These are phyloP conservation scores for Canis aureus DNA, from an alignment of 2,113 vertebrate species.

Conservation along the genomic window DNA sequence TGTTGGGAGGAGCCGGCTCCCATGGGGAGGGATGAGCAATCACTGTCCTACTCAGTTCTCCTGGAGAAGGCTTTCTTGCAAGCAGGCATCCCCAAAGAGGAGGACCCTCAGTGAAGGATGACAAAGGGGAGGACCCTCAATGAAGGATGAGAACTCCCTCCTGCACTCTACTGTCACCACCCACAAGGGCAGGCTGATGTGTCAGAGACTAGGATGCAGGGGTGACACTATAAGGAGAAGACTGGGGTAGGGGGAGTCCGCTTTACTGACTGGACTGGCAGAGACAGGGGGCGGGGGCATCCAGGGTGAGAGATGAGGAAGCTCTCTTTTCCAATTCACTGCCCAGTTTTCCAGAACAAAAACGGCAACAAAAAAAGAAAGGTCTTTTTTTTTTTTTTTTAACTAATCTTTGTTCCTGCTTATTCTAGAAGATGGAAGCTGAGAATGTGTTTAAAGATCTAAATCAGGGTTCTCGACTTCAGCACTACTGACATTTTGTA, in stretches of 20 bases:
- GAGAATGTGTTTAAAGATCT: neutral
- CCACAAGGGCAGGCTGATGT: neutral
- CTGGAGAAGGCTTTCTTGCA: neutral
- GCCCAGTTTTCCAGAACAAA: neutral
- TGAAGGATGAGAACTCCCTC: neutral
- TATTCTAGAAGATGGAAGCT: neutral
- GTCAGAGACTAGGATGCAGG: neutral
- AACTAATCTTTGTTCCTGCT: neutral
- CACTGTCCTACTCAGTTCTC: neutral
- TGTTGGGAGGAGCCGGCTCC: neutral
- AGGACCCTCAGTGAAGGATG: neutral
- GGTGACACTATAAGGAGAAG: neutral
- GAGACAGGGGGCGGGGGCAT: neutral
- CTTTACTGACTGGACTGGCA: too few species aligned
- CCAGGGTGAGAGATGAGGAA: neutral
- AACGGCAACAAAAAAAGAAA: neutral
- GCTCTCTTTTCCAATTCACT: neutral
- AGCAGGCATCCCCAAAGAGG: neutral
- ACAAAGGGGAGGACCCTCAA: neutral
- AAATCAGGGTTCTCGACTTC: neutral
- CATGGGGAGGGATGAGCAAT: neutral
- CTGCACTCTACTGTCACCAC: neutral
- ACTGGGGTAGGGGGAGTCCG: neutral
- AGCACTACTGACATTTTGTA: neutral
- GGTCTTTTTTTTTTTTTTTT: neutral